Evolutionary conservation across 2,888 invertebrate genomes (phyloP), one percentile per base, ranked within the genome.

Genomic region (Habrosyne pyritoides): DNA sequence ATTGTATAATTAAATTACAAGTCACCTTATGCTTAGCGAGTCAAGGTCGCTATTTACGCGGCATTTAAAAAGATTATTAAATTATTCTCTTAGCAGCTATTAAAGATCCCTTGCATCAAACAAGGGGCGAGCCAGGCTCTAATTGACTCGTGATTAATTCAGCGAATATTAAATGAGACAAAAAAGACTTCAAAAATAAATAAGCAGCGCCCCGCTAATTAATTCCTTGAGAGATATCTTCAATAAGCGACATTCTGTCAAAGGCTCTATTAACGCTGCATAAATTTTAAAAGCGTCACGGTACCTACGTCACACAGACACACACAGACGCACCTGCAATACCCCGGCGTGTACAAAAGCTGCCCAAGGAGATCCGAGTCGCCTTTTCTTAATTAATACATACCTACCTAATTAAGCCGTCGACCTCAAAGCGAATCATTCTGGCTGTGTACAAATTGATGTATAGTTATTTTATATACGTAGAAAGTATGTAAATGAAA

Each of bases 321-420:
- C 36, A 14, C 18, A 18, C 42, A 18, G 42, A 0, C 42, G 18
- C 42, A 18, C 42, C 8, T 42, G 18, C n/a, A 42, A 42, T 42
- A 18, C 42, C 18, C n/a, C 33, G 33, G 33, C 36, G 14, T n/a
- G 33, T 14, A 7, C n/a, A 36, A 36, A 36, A 14, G n/a, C 33
- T 36, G 33, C 33, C 36, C 36, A 53, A 56, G 53, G 51, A 55
- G 53, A 53, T 57, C 60, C 55, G 57, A 53, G 49, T 54, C 56
- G 28, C 47, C 62, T 62, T 58, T 57, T 63, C 55, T 65, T 78
- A 76, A 79, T 79, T 74, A 77, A 71, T 72, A 73, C 64, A 64
- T 67, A 60, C 57, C 69, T 77, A 75, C 57, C 69, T 77, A 75
- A 79, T 79, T 74, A 79, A 68, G 63, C 59, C 52, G 64, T 63